Evolutionary conservation across 2,797 vertebrate species (phyloP).

Genomic region (Siniperca obscura): DNA sequence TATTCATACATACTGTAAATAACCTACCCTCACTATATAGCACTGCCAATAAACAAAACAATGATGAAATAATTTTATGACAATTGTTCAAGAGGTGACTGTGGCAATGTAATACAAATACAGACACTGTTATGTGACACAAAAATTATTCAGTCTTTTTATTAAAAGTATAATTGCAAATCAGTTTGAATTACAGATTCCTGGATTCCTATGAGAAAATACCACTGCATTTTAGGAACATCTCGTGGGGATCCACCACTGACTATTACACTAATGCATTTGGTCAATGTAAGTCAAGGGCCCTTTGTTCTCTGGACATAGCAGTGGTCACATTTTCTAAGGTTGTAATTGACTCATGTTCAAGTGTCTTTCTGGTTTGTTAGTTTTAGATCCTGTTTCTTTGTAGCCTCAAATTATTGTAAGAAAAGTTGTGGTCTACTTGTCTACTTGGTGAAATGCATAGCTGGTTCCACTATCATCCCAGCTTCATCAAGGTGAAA

Average conservation of each 20-base stretch:
- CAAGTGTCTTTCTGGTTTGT: conserved; percentile 42
- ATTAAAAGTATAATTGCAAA: neutral
- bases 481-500: neutral
- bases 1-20: no score
- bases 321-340: conserved; percentile 26
- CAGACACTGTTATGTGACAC: neutral
- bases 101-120: neutral
- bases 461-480: neutral
- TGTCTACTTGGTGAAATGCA: conserved; percentile 4
- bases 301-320: conserved; percentile 6
- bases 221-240: neutral
- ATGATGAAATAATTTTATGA: neutral
- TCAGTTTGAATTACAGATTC: neutral
- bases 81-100: neutral
- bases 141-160: neutral
- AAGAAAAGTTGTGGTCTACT: conserved; percentile 1
- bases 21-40: no score
- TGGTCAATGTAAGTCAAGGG: neutral
- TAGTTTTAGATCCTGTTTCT: conserved; percentile 30
- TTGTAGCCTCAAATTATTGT: conserved; percentile 7
- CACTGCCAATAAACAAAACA: neutral
- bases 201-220: neutral
- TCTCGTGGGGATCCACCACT: neutral
- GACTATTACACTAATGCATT: neutral
- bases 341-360: conserved; percentile 41